A percentile compares a stretch with the other conserved stretches of the same genome.
Evolutionary conservation across 2,888 invertebrate species (phyloP).

Genomic region (Eristalis pertinax): DNA sequence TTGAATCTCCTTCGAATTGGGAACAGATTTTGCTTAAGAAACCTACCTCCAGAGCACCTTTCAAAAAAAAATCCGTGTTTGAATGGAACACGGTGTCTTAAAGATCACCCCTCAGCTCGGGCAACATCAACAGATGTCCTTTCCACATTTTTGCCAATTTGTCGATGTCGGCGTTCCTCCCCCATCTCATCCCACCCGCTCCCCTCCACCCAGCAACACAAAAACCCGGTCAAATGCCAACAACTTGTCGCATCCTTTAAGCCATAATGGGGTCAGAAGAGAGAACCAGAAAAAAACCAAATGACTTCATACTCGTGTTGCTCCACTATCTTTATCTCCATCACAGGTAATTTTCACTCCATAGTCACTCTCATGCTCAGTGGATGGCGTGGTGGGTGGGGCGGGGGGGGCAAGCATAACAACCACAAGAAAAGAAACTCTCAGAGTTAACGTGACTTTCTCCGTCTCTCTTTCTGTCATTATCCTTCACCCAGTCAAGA

Average conservation of each 20-base stretch:
- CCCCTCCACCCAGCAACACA: background rate
- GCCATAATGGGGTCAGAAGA: constrained; percentile 39
- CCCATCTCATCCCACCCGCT: too few species aligned
- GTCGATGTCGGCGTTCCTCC: background rate
- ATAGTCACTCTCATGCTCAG: constrained; percentile 19
- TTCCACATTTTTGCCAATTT: constrained; percentile 6
- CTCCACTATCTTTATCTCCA: constrained; percentile 50
- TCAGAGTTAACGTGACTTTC: constrained; percentile 40
- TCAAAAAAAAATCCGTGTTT: too few species aligned
- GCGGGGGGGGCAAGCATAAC: background rate
- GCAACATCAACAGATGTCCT: background rate
- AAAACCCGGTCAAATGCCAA: constrained; percentile 51
- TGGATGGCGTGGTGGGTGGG: background rate
- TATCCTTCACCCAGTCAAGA: too few species aligned
- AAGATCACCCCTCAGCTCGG: too few species aligned
- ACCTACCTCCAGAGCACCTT: too few species aligned
- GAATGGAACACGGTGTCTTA: too few species aligned
- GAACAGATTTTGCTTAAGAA: too few species aligned
- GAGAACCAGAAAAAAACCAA: background rate
- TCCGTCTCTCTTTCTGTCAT: constrained; percentile 26
- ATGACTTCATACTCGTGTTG: constrained; percentile 43
- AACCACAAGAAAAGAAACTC: constrained; percentile 3
- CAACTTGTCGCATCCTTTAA: constrained; percentile 55
- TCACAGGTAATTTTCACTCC: constrained; percentile 68
- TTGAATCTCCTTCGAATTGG: too few species aligned